Percentiles rank a stretch among this genome's conserved stretches.
phyloP scores from a whole-genome alignment of 2,113 vertebrate genomes.

The Diadophis punctatus region DNA sequence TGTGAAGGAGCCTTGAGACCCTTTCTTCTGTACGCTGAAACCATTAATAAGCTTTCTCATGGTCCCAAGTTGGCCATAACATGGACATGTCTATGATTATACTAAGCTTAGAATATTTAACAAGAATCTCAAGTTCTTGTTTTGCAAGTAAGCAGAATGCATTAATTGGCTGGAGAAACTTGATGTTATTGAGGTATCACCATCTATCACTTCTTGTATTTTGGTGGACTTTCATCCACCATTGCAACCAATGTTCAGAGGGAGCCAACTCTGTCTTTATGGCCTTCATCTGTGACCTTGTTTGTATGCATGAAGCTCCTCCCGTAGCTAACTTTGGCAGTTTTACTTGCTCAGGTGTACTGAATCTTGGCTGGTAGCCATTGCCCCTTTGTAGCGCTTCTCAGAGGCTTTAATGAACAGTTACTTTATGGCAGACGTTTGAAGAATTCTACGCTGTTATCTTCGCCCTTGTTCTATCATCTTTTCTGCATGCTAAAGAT shows the following conservation, averaged over 20 bases:
- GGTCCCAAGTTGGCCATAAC: not conserved
- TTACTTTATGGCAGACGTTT: conserved; percentile 6
- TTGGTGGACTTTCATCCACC: not conserved
- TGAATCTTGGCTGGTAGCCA: not conserved
- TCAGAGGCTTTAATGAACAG: not conserved
- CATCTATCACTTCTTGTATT: not conserved
- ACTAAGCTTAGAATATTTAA: not conserved
- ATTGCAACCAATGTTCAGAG: not conserved
- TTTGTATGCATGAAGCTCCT: not conserved
- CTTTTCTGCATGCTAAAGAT: conserved; percentile 21
- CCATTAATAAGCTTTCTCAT: not conserved
- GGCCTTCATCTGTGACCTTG: not conserved
- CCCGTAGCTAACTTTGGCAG: not conserved
- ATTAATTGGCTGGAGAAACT: not conserved
- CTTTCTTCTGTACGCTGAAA: not conserved
- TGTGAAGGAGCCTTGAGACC: not conserved
- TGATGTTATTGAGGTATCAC: not conserved
- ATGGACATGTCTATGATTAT: not conserved
- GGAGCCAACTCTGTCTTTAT: not conserved
- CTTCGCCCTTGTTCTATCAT: not conserved
- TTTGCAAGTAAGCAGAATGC: not conserved
- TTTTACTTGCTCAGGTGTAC: not conserved
- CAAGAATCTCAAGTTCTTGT: not conserved
- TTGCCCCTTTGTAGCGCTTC: not conserved
- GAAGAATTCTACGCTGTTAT: conserved; percentile 3